Evolutionary conservation across 2,797 vertebrate genomes (phyloP), one percentile per base, ranked within the genome.

Genomic region (Tokudaia tokunoshimensis): DNA sequence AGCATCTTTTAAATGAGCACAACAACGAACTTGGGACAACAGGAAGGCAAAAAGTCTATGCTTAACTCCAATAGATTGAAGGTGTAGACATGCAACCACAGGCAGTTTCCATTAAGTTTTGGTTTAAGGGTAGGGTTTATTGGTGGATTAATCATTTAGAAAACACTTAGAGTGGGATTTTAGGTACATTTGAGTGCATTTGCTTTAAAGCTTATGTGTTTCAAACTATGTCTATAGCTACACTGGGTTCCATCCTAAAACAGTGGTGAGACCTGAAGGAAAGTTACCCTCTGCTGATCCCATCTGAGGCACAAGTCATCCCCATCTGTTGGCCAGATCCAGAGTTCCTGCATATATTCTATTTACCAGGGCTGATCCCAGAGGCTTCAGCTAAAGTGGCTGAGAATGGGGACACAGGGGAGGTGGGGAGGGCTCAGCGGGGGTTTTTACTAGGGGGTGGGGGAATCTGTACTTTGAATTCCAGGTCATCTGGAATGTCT

Each of bases 381-480:
- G 65, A 89, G 86, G 76, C 61, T 70, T 70, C 88, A 93, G 88
- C 88, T 86, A 80, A 81, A 74, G 87, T 78, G 20, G 31, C 88
- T 81, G 57, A 70, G 52, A 44, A 14, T 88, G 59, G 94, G 92
- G 92, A 72, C 70, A 86, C 26, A 47, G 70, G 24, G 26, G 76
- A 96, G 88, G 83, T 89, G 55, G 79, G 47, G 70, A 92, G 86
- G 50, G 75, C 50, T 92, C 22, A 2, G 37, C 41, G 67, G 78
- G 26, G n/a, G 31, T 20, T 52, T 79, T 15, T 84, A 17, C 8
- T n/a, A 8, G 12, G 4, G 29, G 17, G 29, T 37, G 65, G 19
- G 24, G n/a, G 61, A 37, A 55, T 93, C 96, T 98, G 65, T 96
- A 94, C 88, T 92, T 94, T 94, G 88, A 95, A 97, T 97, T 96